Evolutionary conservation across 2,888 invertebrate species (phyloP), one percentile per base, ranked within the genome.

Genomic region (Hypomecis punctinalis): DNA sequence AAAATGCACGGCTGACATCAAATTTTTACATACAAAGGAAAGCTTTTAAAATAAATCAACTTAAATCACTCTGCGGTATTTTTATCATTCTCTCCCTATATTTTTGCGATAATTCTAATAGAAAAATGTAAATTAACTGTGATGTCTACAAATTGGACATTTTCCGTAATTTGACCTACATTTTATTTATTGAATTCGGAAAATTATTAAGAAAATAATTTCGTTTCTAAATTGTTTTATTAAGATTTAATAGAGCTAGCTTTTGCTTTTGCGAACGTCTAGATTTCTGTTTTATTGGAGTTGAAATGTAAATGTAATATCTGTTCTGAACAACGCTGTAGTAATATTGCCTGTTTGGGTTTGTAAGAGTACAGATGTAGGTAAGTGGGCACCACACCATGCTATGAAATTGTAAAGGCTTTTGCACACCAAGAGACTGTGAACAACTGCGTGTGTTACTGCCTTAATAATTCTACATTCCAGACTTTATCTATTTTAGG

Each of bases 21-120:
- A 56, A 39, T n/a, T 48, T 47, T 56, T 56, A 56, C 56, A 47
- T 40, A 47, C 39, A 56, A 47, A 47, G 47, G 33, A 39, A 56
- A 0, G 36, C 37, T 46, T 55, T 55, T 10, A 46, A 37, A 52
- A 52, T 52, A 55, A 55, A 45, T 36, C 13, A 45, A 46, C 46
- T 33, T 37, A 13, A 36, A 55, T 9, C 37, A 9, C 36, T 11
- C 47, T 23, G 47, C 5, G 47, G 40, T 40, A 9, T 40, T 39
- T 40, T 3, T 10, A 40, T 40, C 40, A 40, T 8, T 23, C 23
- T 23, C 23, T 23, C 23, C 23, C 23, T 23, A 23, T 23, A 23
- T 23, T 23, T 23, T 23, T 23, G 23, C 23, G 23, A 23, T 23
- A 23, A 23, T 23, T 23, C 23, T 23, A 23, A 23, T 23, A 23